These are phyloP conservation scores for Acholoe squamosa DNA, from an alignment of 2,888 invertebrate genomes.

Conservation along the genomic window DNA sequence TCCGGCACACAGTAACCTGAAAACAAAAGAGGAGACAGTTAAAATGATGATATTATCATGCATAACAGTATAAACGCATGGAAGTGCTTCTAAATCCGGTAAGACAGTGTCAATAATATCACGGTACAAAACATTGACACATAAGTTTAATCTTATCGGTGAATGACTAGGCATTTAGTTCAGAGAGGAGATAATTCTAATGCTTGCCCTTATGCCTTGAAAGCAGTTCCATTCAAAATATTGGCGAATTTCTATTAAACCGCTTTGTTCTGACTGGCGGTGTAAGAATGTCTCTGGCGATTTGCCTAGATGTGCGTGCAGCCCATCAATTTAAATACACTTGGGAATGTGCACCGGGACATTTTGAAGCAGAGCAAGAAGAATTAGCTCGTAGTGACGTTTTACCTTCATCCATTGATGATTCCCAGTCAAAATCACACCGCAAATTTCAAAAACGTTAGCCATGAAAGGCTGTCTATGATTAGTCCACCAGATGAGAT, in stretches of 20 bases:
- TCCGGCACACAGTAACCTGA: constrained; percentile 67
- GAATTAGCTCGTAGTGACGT: neutral
- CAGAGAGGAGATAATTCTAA: neutral
- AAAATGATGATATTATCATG: neutral
- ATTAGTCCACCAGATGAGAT: too few relatives aligned
- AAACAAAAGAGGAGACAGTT: neutral
- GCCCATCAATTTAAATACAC: constrained; percentile 10
- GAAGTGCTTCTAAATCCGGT: too few relatives aligned
- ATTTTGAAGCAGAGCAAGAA: neutral
- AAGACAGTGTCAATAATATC: too few relatives aligned
- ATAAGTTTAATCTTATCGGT: constrained; percentile 4
- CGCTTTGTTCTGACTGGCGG: constrained; percentile 9
- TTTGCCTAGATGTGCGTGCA: constrained; percentile 27
- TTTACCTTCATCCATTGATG: too few relatives aligned
- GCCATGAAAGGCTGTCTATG: too few relatives aligned
- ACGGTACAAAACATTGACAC: neutral
- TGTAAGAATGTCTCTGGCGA: constrained; percentile 19
- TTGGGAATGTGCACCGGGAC: neutral
- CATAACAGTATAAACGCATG: too few relatives aligned
- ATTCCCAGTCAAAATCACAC: too few relatives aligned
- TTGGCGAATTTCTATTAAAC: constrained; percentile 4
- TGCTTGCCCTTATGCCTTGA: neutral
- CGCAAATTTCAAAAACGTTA: too few relatives aligned
- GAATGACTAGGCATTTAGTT: neutral
- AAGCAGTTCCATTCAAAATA: constrained; percentile 6